A percentile compares a stretch with the other conserved stretches of the same genome.
These are phyloP conservation scores for Lochmaea crataegi DNA, from an alignment of 2,888 invertebrate species.

Conservation along the genomic window DNA sequence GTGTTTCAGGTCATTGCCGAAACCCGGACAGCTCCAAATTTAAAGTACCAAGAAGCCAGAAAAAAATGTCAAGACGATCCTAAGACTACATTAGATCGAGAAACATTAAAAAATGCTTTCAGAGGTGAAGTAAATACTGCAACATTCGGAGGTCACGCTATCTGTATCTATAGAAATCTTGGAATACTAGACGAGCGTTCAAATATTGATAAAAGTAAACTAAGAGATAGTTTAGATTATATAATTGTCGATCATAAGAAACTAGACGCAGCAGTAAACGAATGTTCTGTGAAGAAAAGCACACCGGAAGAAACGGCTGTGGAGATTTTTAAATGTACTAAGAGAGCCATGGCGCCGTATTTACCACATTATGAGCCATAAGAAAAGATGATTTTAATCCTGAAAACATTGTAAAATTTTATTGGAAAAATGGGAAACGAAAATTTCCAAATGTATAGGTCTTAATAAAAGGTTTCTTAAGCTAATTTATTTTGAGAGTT, in stretches of 20 bases:
- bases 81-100: constrained; percentile 24
- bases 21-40: constrained; percentile 11
- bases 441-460: neutral
- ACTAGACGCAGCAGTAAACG: constrained; percentile 18
- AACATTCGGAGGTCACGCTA: constrained; percentile 17
- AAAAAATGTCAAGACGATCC: constrained; percentile 33
- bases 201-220: constrained; percentile 18
- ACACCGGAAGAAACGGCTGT: constrained; percentile 27
- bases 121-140: constrained; percentile 21
- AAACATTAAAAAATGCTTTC: constrained; percentile 24
- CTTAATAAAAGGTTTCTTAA: neutral
- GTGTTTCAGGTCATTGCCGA: constrained; percentile 2
- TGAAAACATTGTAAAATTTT: neutral
- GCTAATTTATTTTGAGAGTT: neutral
- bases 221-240: constrained; percentile 19
- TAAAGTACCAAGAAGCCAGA: constrained; percentile 26
- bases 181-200: constrained; percentile 14
- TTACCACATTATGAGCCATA: constrained; percentile 13
- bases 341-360: constrained; percentile 23
- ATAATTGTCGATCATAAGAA: constrained; percentile 8
- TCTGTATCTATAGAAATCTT: constrained; percentile 24
- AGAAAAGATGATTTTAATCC: neutral
- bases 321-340: constrained; percentile 27
- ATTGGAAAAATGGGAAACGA: neutral
- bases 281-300: constrained; percentile 15